Base-by-base conservation (phyloP, 1,140 invertebrate genomes). In the Heliconius nattereri region DNA sequence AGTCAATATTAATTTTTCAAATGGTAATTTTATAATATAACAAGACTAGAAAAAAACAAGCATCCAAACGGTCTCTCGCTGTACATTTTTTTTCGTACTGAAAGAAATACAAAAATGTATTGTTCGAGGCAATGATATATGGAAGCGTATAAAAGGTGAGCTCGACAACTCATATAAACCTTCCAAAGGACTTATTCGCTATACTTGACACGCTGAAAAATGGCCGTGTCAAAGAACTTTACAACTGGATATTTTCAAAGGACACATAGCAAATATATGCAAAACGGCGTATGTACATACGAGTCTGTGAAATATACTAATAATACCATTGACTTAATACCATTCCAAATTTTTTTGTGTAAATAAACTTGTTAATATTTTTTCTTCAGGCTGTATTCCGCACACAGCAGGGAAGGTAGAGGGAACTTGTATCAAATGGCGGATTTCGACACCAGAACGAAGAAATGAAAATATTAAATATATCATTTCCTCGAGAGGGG, bases 91-190 rank as follows among this genome's bases (percentile, higher is more conserved):
- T 16, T 45, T 45, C 11, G 60, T 66, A 29, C 60, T 66, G 49
- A 71, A 54, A 78, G 9, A 49, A 45, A 78, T 60, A 78, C 32
- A 73, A 57, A 73, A 73, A 75, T 26, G 45, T 40, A 60, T 52
- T 73, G 76, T 78, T 78, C 71, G 60, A 66, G 60, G 60, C 60
- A 78, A 60, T 78, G 71, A 78, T 78, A 60, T 73, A 78, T 78
- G 71, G 60, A 40, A 13, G 75, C 75, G 54, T 23, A 54, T 78
- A 73, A 73, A 52, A 78, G 76, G 54, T 73, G 71, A 49, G 76
- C 71, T 73, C 72, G 76, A 78, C 32, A 73, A 40, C 23, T 57
- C 70, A 73, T 77, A 78, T 73, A 75, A 78, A 70, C 13, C 45
- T 70, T 77, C 70, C 49, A 75, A 35, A 57, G 54, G 54, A 54